Base-by-base conservation (phyloP, 1,140 invertebrate genomes). In the Papilio polyxenes region DNA sequence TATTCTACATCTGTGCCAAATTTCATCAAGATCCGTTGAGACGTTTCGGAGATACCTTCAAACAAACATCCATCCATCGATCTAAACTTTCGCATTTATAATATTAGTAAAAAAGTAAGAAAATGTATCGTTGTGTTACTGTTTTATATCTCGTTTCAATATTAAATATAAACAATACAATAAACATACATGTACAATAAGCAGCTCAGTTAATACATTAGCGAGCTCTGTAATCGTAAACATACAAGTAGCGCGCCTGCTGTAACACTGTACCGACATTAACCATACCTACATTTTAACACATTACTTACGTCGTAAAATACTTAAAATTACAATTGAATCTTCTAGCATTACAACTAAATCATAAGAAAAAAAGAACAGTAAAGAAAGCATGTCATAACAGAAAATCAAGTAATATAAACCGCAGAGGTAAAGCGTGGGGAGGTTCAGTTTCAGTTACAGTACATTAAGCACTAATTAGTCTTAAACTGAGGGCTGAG, bases 381-480 rank as follows among this genome's bases (percentile, higher is more conserved):
- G 56, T 75, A 83, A 49, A 82, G 56, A 81, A 82, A 51, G 13
- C 74, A 76, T 23, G 13, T 23, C 7, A 11, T 23, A 20, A 80
- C 1, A 78, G 53, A 81, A 82, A 86, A 85, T 83, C 82, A 85
- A 86, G 84, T 82, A 87, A 77, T 86, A 82, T 83, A 81, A 44
- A 74, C 62, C 49, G 72, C 79, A 40, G 69, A 37, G 51, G 80
- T 23, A 40, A 37, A 80, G 82, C 56, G 75, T 65, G 48, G 31
- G 20, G 15, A 37, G 10, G 23, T 23, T 53, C 23, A 65, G 59
- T 87, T 90, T 90, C 88, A 86, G 85, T 69, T 85, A 89, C 89
- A 90, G 74, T 85, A 89, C 89, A 90, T 90, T 90, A 87, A 87
- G 81, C 87, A 81, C 83, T 88, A 90, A 90, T 89, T 89, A 84